These are phyloP conservation scores for Drosophila percnosoma DNA, from an alignment of 2,888 invertebrate species.

Conservation along the genomic window DNA sequence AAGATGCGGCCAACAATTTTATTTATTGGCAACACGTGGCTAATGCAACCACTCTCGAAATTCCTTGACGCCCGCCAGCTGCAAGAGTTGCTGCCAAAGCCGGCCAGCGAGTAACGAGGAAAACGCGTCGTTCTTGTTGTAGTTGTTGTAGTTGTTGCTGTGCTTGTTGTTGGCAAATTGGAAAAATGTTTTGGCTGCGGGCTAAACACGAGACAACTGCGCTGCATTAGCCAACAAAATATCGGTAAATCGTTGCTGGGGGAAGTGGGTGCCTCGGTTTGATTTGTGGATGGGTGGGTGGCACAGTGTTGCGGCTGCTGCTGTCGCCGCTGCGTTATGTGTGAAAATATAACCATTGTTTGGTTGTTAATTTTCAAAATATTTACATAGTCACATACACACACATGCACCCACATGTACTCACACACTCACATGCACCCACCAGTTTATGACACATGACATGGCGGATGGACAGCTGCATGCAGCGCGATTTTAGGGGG, in stretches of 20 bases:
- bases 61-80: constrained; percentile 50
- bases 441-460: constrained; percentile 59
- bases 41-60: constrained; percentile 44
- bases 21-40: constrained; percentile 61
- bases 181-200: constrained; percentile 47
- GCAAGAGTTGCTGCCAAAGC: constrained; percentile 31
- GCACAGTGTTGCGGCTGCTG: constrained; percentile 9
- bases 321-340: constrained; percentile 47
- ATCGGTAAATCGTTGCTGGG: constrained; percentile 26
- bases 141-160: background rate
- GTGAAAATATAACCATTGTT: constrained; percentile 73
- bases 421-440: constrained; percentile 20
- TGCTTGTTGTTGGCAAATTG: constrained; percentile 42
- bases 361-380: constrained; percentile 69
- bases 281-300: background rate
- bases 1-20: constrained; percentile 51
- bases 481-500: constrained; percentile 16
- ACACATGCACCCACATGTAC: constrained; percentile 10
- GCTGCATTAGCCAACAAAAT: constrained; percentile 26
- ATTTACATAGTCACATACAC: constrained; percentile 51
- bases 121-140: constrained; percentile 11
- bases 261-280: background rate
- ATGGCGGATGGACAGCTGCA: constrained; percentile 57
- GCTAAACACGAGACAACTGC: constrained; percentile 39
- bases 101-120: constrained; percentile 28